Evolutionary conservation across 2,797 vertebrate genomes (phyloP), one percentile per base, ranked within the genome.

Genomic region (Cottoperca gobio): DNA sequence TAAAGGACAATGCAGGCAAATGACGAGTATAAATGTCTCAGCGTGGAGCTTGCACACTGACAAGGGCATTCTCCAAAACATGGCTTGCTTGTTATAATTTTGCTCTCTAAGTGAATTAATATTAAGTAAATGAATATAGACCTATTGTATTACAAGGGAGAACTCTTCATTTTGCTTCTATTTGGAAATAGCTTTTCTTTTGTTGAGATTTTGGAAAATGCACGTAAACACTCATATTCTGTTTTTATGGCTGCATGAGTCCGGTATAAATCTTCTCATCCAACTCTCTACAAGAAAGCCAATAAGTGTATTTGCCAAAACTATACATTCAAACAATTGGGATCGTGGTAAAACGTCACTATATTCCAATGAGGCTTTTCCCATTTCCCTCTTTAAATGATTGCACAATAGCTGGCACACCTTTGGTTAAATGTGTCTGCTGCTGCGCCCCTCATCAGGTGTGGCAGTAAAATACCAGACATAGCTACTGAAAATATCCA

Each of bases 401-500:
- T 6, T 17, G 19, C 23, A 48, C 13, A 55, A n/a, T 8, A 24
- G 31, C 58, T 69, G 37, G 62, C 42, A 63, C 66, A 39, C 40
- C 35, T 64, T 54, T 33, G 26, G 60, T 58, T 75, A 33, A 60
- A 68, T 48, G 3, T 59, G 40, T 60, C 61, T 46, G 42, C 62
- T 54, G 61, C 72, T 53, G 33, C 64, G 31, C 16, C 33, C 31
- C 48, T 61, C 58, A 12, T 74, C 68, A 61, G 53, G 45, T 54
- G 58, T 60, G 50, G 43, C 24, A 54, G 24, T 43, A 16, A 16
- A 35, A 63, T 42, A 58, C 40, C 57, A 79, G 39, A 67, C 61
- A 68, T 59, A 70, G 55, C 79, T 68, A 33, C 45, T n/a, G 33
- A 62, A 55, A 19, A 72, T n/a, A 31, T 61, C 72, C 49, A 65